Evolutionary conservation across 2,797 vertebrate species (phyloP).

Genomic region (Darevskia mixta): DNA sequence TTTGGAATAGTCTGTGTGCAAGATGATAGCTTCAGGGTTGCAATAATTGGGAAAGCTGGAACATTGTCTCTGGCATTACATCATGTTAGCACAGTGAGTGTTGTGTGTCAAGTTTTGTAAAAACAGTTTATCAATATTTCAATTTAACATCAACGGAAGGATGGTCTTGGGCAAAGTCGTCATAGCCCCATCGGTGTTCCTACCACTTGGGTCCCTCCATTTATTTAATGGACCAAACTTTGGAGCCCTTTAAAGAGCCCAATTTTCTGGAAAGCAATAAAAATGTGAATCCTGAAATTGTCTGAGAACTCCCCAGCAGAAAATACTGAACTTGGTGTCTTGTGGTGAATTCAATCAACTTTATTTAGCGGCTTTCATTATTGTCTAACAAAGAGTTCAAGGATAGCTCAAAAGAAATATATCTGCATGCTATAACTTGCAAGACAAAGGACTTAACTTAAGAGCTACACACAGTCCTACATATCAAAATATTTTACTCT

Average conservation of each 20-base stretch:
- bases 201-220: background rate
- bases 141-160: background rate
- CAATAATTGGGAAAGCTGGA: slow-evolving; percentile 65
- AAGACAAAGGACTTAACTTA: background rate
- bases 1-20: slow-evolving; percentile 73
- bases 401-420: background rate
- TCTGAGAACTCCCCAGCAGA: background rate
- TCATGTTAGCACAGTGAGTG: background rate
- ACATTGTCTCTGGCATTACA: background rate
- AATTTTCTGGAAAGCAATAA: background rate
- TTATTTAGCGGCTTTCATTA: background rate
- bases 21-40: slow-evolving; percentile 69
- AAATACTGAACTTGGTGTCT: background rate
- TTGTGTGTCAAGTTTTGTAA: background rate
- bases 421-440: background rate
- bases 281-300: background rate
- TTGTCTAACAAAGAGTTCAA: background rate
- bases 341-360: background rate
- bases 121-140: background rate
- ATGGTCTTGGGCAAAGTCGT: background rate
- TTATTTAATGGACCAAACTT: background rate
- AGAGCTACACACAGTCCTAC: background rate
- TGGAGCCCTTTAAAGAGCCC: background rate
- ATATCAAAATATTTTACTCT: slow-evolving; percentile 18
- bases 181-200: background rate